Base-by-base conservation (phyloP, 2,888 invertebrate species). In the Anticlea derivata region DNA sequence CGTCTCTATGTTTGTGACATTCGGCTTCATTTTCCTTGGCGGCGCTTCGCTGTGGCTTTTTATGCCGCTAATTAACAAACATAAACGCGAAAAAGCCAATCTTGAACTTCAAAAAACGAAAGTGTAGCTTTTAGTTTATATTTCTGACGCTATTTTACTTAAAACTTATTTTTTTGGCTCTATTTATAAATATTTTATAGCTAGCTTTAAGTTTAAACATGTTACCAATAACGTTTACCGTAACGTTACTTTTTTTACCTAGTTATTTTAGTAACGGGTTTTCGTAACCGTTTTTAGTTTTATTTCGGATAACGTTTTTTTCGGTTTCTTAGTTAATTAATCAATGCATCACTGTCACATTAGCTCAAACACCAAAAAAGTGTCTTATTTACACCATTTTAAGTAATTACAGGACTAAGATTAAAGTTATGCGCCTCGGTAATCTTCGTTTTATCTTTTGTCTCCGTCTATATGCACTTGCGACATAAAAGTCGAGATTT, bases 31-130 rank as follows among this genome's bases (percentile, higher is more conserved):
- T 39, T 92, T 96, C 30, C 90, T 96, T 0, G 89, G 91, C 2
- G 97, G 96, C 1, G 92, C 96, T 1, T 89, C 93, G 4, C 85
- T 96, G 0, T 96, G 96, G 96, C 81, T 93, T 4, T 92, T 95
- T 38, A 94, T 96, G 91, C 96, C 96, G 1, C 91, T 94, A 53
- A 93, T 96, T 30, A 92, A 92, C 62, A 91, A 70, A 48, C 73
- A 79, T 30, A 84, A 80, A 66, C 73, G 60, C 39, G 70, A 70
- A 1, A 71, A 75, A 6, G 75, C 64, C 1, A 45, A 43, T 12
- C 53, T 22, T 0, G 68, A 71, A n/a, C 52, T 52, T 0, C 62
- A 64, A 20, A 70, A 60, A 26, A 57, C 45, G 1, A 76, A 72
- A 57, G 66, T 68, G 0, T 73, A 66, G 30, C 8, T 43, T 33